These are phyloP conservation scores for Ispidina lecontei DNA, from an alignment of 2,797 vertebrate genomes.

Conservation along the genomic window DNA sequence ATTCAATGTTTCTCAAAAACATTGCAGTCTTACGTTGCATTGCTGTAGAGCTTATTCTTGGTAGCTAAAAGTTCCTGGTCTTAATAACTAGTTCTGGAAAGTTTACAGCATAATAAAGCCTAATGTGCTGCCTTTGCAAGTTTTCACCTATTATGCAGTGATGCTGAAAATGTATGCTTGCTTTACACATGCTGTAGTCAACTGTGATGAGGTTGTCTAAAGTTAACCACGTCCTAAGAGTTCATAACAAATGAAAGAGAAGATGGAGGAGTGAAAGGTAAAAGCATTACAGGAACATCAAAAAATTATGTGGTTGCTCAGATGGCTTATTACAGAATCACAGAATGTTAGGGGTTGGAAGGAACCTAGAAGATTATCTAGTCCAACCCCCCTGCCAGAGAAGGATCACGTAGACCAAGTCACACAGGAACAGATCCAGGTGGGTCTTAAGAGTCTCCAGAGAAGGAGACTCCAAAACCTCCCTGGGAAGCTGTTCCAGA, in stretches of 20 bases:
- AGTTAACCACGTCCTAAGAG: background rate
- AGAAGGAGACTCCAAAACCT: no score
- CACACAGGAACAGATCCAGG: no score
- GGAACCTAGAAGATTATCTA: no score
- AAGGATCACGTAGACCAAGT: no score
- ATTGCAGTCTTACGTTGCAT: background rate
- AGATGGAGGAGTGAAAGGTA: background rate
- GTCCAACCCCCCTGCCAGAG: no score
- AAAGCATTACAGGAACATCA: background rate
- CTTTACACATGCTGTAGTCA: background rate
- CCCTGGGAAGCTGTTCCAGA: no score
- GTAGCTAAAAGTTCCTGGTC: background rate
- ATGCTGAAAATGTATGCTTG: background rate
- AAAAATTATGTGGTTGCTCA: background rate
- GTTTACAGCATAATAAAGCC: background rate
- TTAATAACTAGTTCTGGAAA: background rate
- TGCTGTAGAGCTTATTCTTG: background rate
- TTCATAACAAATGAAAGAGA: slow-evolving; percentile 19
- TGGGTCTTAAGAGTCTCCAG: no score
- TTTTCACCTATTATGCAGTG: background rate
- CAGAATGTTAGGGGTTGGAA: no score
- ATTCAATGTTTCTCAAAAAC: background rate
- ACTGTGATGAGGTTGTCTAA: background rate
- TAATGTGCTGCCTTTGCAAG: background rate
- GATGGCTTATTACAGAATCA: background rate